Evolutionary conservation across 1,140 invertebrate genomes (phyloP), one percentile per base, ranked within the genome.

Genomic region (Drosophila ananassae): DNA sequence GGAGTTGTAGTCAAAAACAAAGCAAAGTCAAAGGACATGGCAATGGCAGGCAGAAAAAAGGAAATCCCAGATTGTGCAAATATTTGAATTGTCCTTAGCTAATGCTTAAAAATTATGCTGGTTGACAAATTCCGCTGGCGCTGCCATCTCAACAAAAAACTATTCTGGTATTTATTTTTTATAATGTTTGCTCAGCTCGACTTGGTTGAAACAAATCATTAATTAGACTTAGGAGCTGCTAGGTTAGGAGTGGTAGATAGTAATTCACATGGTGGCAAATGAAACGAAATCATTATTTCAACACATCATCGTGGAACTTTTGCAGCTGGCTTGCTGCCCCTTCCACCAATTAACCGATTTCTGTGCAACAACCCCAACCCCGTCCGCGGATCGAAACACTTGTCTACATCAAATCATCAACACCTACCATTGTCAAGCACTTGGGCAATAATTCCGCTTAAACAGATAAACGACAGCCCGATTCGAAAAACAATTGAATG

Each of bases 61-160:
- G 39, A 48, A 81, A 67, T 80, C 47, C 25, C 51, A 78, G 81
- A 72, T 73, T 71, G 51, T 69, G 83, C 83, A 89, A 89, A 89
- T 89, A 89, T 89, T 89, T 89, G 83, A 73, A 68, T 48, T 44
- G 44, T 57, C 39, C 51, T 52, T n/a, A 39, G 64, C 62, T 87
- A 87, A 87, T 87, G 83, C 83, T 79, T 79, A 83, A 79, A 87
- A 89, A 87, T 87, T 83, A 89, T 87, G 83, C 83, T 87, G 83
- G 83, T 87, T 87, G 83, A 87, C 83, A 87, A 87, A 89, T 87
- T 79, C 61, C 64, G 37, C 34, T 61, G 59, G 25, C 53, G 8
- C 9, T 48, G 17, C 8, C 34, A 37, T 21, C 34, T 22, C 24
- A 13, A 22, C 13, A 9, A 22, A 30, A 44, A 62, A 44, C 59